Evolutionary conservation across 2,888 invertebrate genomes (phyloP), one percentile per base, ranked within the genome.

Genomic region (Phaedon cochleariae): DNA sequence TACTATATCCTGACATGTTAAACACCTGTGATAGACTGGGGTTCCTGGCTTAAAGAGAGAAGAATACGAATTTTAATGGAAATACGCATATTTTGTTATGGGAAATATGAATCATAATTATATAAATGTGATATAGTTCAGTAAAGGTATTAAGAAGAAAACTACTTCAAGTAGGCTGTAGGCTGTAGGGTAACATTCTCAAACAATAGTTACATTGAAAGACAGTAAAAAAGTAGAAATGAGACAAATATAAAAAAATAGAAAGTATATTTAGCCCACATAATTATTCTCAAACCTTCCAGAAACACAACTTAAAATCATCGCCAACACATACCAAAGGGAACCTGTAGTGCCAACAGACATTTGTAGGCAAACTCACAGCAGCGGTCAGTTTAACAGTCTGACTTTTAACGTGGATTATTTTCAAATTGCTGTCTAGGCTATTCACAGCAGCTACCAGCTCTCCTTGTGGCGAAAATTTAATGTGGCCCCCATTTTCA

Each of bases 401-500:
- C 75, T 89, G 86, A 49, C 85, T 87, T 77, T 85, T 87, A 53
- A 86, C 83, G 75, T 86, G 87, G 48, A 87, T 86, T 0, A 92
- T 87, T 82, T 90, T 92, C 4, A 93, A 79, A 20, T 87, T 85
- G 64, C 88, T 86, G 68, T 90, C 89, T 0, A 91, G 88, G 53
- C 87, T 85, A 9, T 92, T 92, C 52, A 90, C 85, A 26, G 88
- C 89, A 1, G 91, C 91, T 17, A 91, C 81, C 0, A 91, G 83
- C 69, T 90, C 90, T 57, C 88, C 87, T 69, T 86, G 85, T 4
- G 87, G 88, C 9, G 89, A 88, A 81, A 90, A 90, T 65, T 87
- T 86, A 2, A 92, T 83, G 37, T 83, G 74, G 12, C 87, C 85
- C 0, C 90, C 90, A 48, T 90, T 88, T 78, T 90, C 89, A 22